These are phyloP conservation scores for Aurelia sp. DNA, from an alignment of 30 jellyfish, hydroid and myxozoan species.

Conservation along the genomic window DNA sequence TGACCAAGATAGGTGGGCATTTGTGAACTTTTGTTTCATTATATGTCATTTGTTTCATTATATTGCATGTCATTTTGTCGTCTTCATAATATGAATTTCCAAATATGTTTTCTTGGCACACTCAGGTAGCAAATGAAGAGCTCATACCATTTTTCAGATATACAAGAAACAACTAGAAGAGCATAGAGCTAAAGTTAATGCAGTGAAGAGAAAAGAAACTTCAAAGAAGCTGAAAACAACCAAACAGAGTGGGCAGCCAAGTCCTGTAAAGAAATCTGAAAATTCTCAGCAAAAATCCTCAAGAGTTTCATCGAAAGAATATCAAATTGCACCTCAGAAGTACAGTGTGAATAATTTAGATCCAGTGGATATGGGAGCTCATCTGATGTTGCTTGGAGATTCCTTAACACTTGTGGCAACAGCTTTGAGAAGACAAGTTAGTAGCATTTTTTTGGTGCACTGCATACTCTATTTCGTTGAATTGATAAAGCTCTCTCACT, in stretches of 20 bases:
- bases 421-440: slow-evolving; percentile 85
- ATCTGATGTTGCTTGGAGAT: slow-evolving; percentile 86
- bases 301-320: slow-evolving; percentile 12
- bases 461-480: neutral
- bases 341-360: slow-evolving; percentile 58
- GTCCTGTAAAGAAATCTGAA: slow-evolving; percentile 15
- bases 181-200: slow-evolving; percentile 90
- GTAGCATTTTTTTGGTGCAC: neutral
- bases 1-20: too few relatives aligned
- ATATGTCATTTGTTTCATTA: too few relatives aligned
- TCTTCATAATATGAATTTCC: too few relatives aligned
- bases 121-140: too few relatives aligned
- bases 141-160: slow-evolving; percentile 7
- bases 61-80: too few relatives aligned
- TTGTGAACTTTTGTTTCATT: too few relatives aligned
- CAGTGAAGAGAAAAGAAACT: slow-evolving; percentile 50
- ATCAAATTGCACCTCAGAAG: slow-evolving; percentile 48
- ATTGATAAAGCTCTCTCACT: neutral
- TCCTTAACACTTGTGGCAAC: slow-evolving; percentile 77
- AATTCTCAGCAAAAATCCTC: slow-evolving; percentile 28
- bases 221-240: slow-evolving; percentile 60
- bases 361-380: slow-evolving; percentile 91
- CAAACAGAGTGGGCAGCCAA: slow-evolving; percentile 17
- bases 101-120: too few relatives aligned
- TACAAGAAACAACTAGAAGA: slow-evolving; percentile 86